Evolutionary conservation across 2,113 vertebrate species (phyloP), one percentile per base, ranked within the genome.

Genomic region (Gallinago media): DNA sequence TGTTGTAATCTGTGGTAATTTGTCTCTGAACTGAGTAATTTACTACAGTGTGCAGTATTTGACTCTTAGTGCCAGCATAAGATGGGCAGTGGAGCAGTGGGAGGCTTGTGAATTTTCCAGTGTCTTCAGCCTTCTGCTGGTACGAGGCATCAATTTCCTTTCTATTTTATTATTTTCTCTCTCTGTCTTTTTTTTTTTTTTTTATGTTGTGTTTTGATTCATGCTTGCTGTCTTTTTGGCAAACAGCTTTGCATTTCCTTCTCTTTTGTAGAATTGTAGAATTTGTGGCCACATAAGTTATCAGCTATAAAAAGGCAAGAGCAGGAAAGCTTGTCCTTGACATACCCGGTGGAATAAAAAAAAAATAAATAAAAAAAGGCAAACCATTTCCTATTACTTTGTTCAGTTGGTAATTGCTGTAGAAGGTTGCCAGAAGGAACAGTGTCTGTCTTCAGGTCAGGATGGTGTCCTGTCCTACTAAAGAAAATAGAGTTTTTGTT

Each of bases 321-420:
- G 66, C 86, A 54, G 73, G 90, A 95, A 94, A 90, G 42, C 81
- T 92, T 88, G 94, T 96, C 96, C 96, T 97, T 97, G 94, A 96
- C 80, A 59, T 94, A 52, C 17, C 49, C 88, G 0, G 2, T 66
- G 54, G 80, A 93, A 80, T 42, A 8, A 29, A 59, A 78, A 70
- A 40, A 16, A 22, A 16, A 22, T 42, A 42, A 42, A 42, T 42
- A 40, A 62, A 27, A 6, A 16, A 40, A 82, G 42, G 5, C 26
- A 83, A 89, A 71, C 56, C 23, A 70, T 95, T 97, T 97, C 95
- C 90, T 89, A 73, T 88, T 36, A 75, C 71, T 97, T 92, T 94
- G 81, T 97, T 95, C 84, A 92, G 67, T 77, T 92, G 67, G 59
- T 74, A 88, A 70, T 78, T 93, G 88, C 80, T 92, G 22, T 16